Base-by-base conservation (phyloP, 2,888 invertebrate genomes). In the Diogma glabrata region DNA sequence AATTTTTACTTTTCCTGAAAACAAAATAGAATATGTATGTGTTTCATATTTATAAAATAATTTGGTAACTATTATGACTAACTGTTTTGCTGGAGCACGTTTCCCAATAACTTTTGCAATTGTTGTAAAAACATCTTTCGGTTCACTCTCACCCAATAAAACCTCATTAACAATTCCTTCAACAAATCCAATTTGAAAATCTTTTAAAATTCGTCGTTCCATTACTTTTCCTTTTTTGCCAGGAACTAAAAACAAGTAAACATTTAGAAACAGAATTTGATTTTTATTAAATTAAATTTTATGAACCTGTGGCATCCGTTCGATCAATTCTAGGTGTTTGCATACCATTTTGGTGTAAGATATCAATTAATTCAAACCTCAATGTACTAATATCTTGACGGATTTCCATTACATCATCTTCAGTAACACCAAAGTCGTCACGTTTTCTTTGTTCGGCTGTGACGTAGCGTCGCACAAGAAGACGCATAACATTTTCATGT, bases 401-500 rank as follows among this genome's bases (percentile, higher is more conserved):
- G 61, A 96, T 91, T 74, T 97, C 97, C 80, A 94, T 94, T 56
- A 97, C 89, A 68, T 97, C 96, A 69, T 97, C 97, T 65, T 96
- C 96, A 0, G 91, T 93, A 20, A 96, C 88, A 8, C 91, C 90
- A 54, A 84, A 87, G 51, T 92, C 90, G 65, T 95, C 93, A 48
- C 90, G 78, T 57, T 88, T 90, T 43, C 87, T 72, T 67, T 91
- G 91, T 65, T 90, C 90, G 0, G 87, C 83, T 0, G 88, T 91
- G 14, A 96, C 85, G 73, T 93, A 96, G 30, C 96, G 79, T 50
- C 92, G 80, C 20, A 96, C 85, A 54, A 96, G 71, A 49, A 92
- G 77, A 56, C 86, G 78, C 84, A 95, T 92, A 6, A 95, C 87
- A 26, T 79, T 78, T 69, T 91, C 85, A 66, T 91, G 87, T 40